A percentile compares a stretch with the other conserved stretches of the same genome.
These are phyloP conservation scores for Drosophila sechellia DNA, from an alignment of 1,140 invertebrate species.

Conservation along the genomic window DNA sequence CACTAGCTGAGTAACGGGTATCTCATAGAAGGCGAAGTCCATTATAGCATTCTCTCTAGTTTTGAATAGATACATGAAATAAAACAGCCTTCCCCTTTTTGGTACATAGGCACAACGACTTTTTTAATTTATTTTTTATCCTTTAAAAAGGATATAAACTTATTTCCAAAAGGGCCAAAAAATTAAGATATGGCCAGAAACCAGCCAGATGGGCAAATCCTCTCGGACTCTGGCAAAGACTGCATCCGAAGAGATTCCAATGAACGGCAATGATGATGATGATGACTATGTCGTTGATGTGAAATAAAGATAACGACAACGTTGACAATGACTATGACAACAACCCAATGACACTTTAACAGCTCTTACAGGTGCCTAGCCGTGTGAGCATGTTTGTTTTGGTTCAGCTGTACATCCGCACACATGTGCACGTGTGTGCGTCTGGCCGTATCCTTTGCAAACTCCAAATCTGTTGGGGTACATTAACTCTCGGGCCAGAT, in stretches of 20 bases:
- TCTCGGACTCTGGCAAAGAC: constrained; percentile 9
- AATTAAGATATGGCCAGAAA: neutral
- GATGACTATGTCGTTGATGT: constrained; percentile 81
- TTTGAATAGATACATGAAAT: no score
- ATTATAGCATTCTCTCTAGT: no score
- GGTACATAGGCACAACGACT: no score
- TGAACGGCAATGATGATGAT: constrained; percentile 53
- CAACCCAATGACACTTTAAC: constrained; percentile 80
- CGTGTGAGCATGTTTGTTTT: neutral
- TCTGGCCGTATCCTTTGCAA: constrained; percentile 7
- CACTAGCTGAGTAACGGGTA: no score
- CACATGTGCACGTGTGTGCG: constrained; percentile 1
- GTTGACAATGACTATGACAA: constrained; percentile 81
- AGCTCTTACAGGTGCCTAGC: constrained; percentile 72
- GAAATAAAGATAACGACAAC: constrained; percentile 82
- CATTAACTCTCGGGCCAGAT: constrained; percentile 27
- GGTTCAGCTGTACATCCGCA: neutral
- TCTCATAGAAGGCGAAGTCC: no score
- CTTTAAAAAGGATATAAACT: neutral
- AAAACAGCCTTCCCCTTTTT: no score
- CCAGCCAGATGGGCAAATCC: constrained; percentile 7
- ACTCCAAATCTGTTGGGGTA: constrained; percentile 20
- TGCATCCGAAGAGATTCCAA: constrained; percentile 41
- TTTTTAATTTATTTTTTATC: neutral
- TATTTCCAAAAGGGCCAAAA: neutral